These are phyloP conservation scores for Serranochromis macrocephalus DNA, from an alignment of 2,113 vertebrate species.

Conservation along the genomic window DNA sequence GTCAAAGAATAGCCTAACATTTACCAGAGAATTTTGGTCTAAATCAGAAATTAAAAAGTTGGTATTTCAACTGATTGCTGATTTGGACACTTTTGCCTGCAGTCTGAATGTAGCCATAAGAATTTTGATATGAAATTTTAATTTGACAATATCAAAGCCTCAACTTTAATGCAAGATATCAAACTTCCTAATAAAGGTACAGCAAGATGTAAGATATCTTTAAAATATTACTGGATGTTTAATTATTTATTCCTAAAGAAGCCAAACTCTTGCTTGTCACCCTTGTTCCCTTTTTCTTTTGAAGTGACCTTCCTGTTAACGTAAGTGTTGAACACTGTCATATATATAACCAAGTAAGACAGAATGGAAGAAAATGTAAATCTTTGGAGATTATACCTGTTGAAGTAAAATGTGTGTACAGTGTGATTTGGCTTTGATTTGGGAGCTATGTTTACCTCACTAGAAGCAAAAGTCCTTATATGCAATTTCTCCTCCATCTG, in stretches of 20 bases:
- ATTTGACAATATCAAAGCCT: background rate
- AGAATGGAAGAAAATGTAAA: background rate
- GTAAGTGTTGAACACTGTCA: background rate
- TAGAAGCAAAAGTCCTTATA: background rate
- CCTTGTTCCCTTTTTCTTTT: background rate
- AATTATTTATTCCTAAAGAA: background rate
- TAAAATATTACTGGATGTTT: background rate
- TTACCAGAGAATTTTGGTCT: background rate
- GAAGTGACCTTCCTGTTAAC: background rate
- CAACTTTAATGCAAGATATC: background rate
- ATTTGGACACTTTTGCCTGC: background rate
- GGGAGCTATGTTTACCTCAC: background rate
- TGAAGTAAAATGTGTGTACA: conserved; percentile 15
- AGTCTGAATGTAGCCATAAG: background rate
- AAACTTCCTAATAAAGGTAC: background rate
- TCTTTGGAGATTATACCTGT: conserved; percentile 36
- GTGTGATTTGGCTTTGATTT: conserved; percentile 29
- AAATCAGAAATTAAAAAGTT: background rate
- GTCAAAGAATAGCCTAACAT: background rate
- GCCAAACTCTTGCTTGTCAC: background rate
- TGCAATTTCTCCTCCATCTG: background rate
- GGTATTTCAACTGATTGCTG: background rate
- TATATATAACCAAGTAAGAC: background rate
- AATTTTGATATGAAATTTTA: background rate
- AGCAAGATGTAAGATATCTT: background rate